A percentile compares a stretch with the other conserved stretches of the same genome.
Conservation (phyloP, 2,888 invertebrate species). For the Spisula subtruncata region DNA sequence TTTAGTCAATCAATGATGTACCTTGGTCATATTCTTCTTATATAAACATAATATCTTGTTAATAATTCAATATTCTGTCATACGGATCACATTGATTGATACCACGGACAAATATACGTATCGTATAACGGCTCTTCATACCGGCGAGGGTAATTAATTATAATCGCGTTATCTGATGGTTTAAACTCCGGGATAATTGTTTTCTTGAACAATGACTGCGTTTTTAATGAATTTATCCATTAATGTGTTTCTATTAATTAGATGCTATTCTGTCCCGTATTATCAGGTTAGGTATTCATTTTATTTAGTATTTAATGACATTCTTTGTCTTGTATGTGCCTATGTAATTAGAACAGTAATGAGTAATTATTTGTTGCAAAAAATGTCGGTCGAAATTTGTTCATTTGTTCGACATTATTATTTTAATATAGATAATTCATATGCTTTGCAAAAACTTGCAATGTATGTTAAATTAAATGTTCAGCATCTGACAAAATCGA, state of each 20-base stretch:
- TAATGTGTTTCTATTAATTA: conserved; percentile 23
- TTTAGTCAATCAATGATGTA: conserved; percentile 1
- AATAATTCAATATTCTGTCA: conserved; percentile 45
- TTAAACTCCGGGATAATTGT: conserved; percentile 41
- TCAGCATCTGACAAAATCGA: too few species aligned
- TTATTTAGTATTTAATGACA: conserved; percentile 18
- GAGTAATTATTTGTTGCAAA: conserved; percentile 28
- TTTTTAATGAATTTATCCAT: conserved; percentile 47
- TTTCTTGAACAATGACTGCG: conserved; percentile 26
- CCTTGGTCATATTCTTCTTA: conserved; percentile 7
- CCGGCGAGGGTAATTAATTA: conserved; percentile 59
- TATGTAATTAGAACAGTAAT: background rate
- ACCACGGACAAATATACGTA: conserved; percentile 28
- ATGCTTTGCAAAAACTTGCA: too few species aligned
- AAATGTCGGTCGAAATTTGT: conserved; percentile 4
- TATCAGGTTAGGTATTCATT: conserved; percentile 20
- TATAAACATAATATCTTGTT: conserved; percentile 13
- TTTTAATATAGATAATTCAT: too few species aligned
- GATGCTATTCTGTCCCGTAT: background rate
- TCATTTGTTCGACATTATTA: too few species aligned
- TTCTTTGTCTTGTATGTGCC: background rate
- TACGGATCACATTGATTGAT: conserved; percentile 42
- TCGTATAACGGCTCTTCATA: conserved; percentile 50
- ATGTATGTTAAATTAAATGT: too few species aligned
- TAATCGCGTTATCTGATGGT: conserved; percentile 30